Evolutionary conservation across 2,797 vertebrate species (phyloP).

Genomic region (Echiichthys vipera): DNA sequence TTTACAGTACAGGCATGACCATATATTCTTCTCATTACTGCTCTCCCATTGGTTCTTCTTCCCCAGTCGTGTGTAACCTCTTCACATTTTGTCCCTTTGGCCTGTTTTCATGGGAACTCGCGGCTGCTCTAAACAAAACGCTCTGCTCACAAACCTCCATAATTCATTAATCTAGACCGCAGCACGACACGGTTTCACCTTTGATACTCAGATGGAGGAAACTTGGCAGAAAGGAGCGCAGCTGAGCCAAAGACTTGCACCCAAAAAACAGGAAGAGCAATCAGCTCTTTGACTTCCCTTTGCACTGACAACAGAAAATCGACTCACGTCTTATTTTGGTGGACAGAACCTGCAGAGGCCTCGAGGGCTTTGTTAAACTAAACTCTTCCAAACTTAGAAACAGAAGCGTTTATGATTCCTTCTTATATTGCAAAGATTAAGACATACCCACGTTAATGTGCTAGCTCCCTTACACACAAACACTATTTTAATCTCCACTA

Average conservation of each 20-base stretch:
- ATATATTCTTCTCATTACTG: constrained; percentile 4
- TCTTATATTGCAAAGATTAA: not conserved
- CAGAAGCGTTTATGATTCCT: not conserved
- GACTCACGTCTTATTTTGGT: not conserved
- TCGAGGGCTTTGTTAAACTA: not conserved
- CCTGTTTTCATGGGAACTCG: constrained; percentile 40
- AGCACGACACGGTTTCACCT: constrained; percentile 50
- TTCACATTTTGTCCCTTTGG: not conserved
- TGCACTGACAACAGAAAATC: constrained; percentile 21
- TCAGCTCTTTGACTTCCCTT: constrained; percentile 76
- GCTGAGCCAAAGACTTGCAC: constrained; percentile 51
- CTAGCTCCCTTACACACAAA: not conserved
- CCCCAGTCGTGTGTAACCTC: not conserved
- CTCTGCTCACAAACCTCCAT: constrained; percentile 18
- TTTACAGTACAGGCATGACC: constrained; percentile 13
- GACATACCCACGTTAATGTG: not conserved
- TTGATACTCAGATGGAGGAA: constrained; percentile 58
- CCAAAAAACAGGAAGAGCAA: constrained; percentile 83
- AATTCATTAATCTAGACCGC: constrained; percentile 50
- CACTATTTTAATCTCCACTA: constrained; percentile 5
- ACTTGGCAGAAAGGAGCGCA: constrained; percentile 53
- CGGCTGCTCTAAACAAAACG: not conserved
- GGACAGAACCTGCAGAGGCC: constrained; percentile 18
- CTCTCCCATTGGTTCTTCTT: not conserved
- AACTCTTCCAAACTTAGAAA: constrained; percentile 25